These are phyloP conservation scores for Alosa sapidissima DNA, from an alignment of 2,797 vertebrate species.

Conservation along the genomic window DNA sequence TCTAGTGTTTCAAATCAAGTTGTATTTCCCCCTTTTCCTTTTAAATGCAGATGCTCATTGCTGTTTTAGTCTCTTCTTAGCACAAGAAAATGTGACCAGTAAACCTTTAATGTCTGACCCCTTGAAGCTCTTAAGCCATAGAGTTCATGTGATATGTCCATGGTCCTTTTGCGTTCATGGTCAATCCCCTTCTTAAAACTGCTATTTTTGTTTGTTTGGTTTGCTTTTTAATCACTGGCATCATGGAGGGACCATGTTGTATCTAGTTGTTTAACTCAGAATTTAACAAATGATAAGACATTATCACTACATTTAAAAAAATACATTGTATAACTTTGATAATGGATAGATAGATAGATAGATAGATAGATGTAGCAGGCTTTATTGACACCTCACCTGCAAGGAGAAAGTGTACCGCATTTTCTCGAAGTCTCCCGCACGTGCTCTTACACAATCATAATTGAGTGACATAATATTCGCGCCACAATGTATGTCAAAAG, in stretches of 20 bases:
- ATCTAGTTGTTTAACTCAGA: neutral
- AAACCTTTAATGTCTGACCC: neutral
- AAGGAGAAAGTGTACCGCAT: neutral
- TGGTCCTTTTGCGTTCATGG: neutral
- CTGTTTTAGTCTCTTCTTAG: neutral
- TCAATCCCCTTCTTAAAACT: neutral
- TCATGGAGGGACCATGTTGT: slow-evolving; percentile 9
- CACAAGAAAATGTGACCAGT: neutral
- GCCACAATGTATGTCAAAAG: neutral
- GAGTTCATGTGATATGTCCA: neutral
- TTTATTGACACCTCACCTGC: neutral
- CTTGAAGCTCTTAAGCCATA: neutral
- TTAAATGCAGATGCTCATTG: neutral
- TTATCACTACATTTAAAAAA: too few relatives aligned
- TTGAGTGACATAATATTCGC: neutral
- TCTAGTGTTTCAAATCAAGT: slow-evolving; percentile 9
- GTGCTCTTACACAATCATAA: neutral
- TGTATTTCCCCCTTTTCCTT: neutral
- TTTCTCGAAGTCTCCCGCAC: neutral
- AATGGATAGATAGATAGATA: slow-evolving; percentile 8
- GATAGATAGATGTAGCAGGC: neutral
- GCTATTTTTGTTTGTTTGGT: neutral
- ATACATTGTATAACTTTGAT: neutral
- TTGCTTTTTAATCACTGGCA: neutral
- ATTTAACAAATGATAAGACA: too few relatives aligned